Evolutionary conservation across 2,113 vertebrate species (phyloP), one percentile per base, ranked within the genome.

Genomic region (Choloepus hoffmanni): DNA sequence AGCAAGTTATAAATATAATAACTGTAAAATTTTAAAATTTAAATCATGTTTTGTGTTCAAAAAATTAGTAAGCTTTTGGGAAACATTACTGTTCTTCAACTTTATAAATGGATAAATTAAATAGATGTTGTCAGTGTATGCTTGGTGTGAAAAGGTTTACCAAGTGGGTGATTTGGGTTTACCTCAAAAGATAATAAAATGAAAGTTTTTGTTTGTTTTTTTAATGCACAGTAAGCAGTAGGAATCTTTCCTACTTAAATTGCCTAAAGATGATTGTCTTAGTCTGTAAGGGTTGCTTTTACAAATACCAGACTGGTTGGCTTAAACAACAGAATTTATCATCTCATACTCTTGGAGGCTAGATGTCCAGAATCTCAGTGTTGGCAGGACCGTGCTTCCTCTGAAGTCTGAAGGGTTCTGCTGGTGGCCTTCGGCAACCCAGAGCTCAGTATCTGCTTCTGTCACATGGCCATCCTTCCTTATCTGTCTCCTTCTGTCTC

Each of bases 41-140:
- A 33, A 85, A 53, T 53, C 40, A 60, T 8, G 8, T 21, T 77
- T 65, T 73, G 45, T 33, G 36, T 58, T 81, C 30, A 83, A 83
- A 73, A 68, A 93, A 63, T 70, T 87, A 82, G 83, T 88, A 70
- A 79, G 58, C 26, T 87, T 77, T 48, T 63, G 30, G 7, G 13
- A 82, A 82, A 33, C 77, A 6, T 63, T 91, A 58, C 8, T 73
- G 33, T 21, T 93, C 8, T 78, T 92, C 19, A 68, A 5, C 45
- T 94, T 74, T 79, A 33, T 82, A 45, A 24, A 68, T 89, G 40
- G 83, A 95, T 33, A 91, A 96, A 74, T 48, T 72, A 72, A 90
- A n/a, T 28, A 26, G 5, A 36, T 18, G 1, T 86, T 88, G 86
- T 90, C 67, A 83, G 33, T 24, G 12, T 53, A 53, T 90, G 76